phyloP scores from a whole-genome alignment of 2,888 invertebrate genomes.

The Drosophila acutilabella region DNA sequence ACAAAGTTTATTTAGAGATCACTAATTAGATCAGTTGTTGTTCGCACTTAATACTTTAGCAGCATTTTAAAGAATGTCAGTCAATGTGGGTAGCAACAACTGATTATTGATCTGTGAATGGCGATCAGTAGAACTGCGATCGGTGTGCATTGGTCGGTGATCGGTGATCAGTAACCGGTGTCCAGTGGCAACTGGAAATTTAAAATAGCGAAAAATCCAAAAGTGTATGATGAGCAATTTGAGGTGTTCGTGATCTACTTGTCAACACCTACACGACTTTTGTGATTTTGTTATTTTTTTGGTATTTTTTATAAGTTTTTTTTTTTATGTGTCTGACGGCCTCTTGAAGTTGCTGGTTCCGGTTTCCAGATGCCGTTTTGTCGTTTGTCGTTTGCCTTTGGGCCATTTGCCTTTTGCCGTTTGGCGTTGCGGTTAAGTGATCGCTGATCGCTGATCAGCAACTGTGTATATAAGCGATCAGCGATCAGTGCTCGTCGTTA shows the following conservation, averaged over 20 bases:
- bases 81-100: slow-evolving; percentile 1
- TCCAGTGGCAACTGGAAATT: slow-evolving; percentile 11
- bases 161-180: slow-evolving; percentile 5
- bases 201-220: neutral
- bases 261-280: slow-evolving; percentile 76
- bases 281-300: slow-evolving; percentile 20
- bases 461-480: slow-evolving; percentile 1
- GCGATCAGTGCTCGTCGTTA: slow-evolving; percentile 41
- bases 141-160: neutral
- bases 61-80: neutral
- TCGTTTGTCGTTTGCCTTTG: slow-evolving; percentile 22
- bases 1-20: too few species aligned
- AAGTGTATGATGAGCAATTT: slow-evolving; percentile 18
- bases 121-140: slow-evolving; percentile 1
- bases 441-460: slow-evolving; percentile 26
- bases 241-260: slow-evolving; percentile 73
- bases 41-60: neutral
- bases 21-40: slow-evolving; percentile 1
- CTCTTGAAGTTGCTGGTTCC: slow-evolving; percentile 53
- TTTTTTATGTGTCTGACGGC: slow-evolving; percentile 14
- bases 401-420: slow-evolving; percentile 44
- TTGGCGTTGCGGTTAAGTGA: slow-evolving; percentile 56
- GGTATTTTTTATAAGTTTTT: slow-evolving; percentile 5
- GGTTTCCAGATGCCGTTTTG: slow-evolving; percentile 60
- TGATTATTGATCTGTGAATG: slow-evolving; percentile 8